Percentiles rank a stretch among this genome's conserved stretches.
Conservation (phyloP, 2,113 vertebrate genomes). For the Indicator indicator region DNA sequence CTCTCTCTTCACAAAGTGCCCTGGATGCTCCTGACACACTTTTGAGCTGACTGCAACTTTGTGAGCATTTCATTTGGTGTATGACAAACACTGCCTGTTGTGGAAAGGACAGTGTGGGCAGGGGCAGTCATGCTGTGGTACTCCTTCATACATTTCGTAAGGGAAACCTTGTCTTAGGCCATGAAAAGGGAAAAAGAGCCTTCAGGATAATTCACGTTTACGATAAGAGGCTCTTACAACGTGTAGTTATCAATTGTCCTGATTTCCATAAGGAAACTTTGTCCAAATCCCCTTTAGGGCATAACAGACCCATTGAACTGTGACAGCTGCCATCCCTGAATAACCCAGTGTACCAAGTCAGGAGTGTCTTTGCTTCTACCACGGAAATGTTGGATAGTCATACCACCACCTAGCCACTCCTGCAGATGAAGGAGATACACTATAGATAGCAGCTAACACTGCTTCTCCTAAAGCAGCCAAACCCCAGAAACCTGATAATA, state of each 20-base stretch:
- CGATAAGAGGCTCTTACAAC: not conserved
- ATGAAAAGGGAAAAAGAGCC: not conserved
- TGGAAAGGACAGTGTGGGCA: not conserved
- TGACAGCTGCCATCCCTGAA: not conserved
- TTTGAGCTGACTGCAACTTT: not conserved
- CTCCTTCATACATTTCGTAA: accelerated
- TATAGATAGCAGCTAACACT: not conserved
- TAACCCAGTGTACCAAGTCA: not conserved
- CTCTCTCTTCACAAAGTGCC: not conserved
- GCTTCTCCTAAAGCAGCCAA: not conserved
- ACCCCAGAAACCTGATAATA: not conserved
- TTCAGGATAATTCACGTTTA: not conserved
- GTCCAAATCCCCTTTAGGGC: not conserved
- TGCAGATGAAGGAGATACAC: not conserved
- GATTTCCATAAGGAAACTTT: not conserved
- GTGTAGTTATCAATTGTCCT: not conserved
- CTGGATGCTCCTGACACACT: not conserved
- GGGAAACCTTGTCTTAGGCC: not conserved
- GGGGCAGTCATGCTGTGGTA: accelerated
- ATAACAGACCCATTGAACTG: not conserved
- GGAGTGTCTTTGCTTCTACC: not conserved
- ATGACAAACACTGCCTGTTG: not conserved
- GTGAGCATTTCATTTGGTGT: not conserved
- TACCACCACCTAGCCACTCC: not conserved
- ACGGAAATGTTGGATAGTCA: not conserved